Base-by-base conservation (phyloP, 2,888 invertebrate species). In the Ptilodon capucinus region DNA sequence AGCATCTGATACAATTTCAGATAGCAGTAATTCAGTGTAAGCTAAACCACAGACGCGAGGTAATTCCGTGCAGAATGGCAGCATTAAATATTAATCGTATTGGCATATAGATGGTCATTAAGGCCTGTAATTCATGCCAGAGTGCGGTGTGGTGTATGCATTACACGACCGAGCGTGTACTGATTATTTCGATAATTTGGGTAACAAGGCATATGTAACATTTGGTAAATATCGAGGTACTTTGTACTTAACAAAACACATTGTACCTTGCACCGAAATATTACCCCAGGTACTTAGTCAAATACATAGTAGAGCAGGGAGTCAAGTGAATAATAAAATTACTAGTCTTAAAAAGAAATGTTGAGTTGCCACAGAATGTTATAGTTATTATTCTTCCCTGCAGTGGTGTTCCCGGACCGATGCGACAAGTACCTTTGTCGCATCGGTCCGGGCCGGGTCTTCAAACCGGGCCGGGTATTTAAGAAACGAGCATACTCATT, bases 31-130 rank as follows among this genome's bases (percentile, higher is more conserved):
- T 86, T 86, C 79, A 84, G 80, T 72, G 72, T 75, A 79, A 79
- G 82, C 80, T 82, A 79, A 76, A 78, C 80, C 79, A 77, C 83
- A 83, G 83, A 79, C 82, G 76, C 69, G 76, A 70, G 78, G 84
- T 85, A 84, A 87, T 89, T 85, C 72, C 71, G 75, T 61, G 66
- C 83, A 79, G 83, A 83, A 85, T 82, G 81, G 82, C 76, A 74
- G 80, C 82, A 82, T 87, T 87, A 85, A 88, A 86, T 88, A 87
- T 84, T 85, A 86, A 89, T 84, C 76, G 83, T 80, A 86, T 86
- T 84, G 84, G 81, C 83, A 81, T 83, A 84, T 83, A 85, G 78
- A 84, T 81, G 76, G 81, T 74, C 79, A 80, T 83, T 84, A 83
- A 72, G 70, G 71, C 56, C 62, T 74, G 80, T 81, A 82, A 85